Evolutionary conservation across 2,888 invertebrate species (phyloP).

Genomic region (Lasiommata megera): DNA sequence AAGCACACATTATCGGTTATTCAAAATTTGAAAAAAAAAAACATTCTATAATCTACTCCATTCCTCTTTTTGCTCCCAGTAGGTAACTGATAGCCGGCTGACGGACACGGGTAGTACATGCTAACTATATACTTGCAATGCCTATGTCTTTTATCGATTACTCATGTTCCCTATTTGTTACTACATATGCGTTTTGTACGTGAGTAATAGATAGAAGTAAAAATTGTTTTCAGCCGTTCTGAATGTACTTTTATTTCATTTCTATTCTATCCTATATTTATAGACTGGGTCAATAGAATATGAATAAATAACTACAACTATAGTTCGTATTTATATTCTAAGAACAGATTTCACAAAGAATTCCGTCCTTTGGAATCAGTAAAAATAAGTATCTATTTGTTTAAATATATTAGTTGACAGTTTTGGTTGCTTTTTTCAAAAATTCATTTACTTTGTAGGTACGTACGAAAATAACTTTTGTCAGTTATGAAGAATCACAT

Average conservation of each 20-base stretch:
- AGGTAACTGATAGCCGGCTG: conserved; percentile 15
- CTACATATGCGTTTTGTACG: conserved; percentile 46
- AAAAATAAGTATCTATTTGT: too few species aligned
- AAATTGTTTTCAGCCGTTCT: conserved; percentile 18
- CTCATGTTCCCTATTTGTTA: conserved; percentile 41
- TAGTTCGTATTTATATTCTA: too few species aligned
- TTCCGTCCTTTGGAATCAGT: too few species aligned
- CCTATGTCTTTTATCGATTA: conserved; percentile 53
- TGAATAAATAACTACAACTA: too few species aligned
- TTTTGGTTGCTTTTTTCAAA: too few species aligned
- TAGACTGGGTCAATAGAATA: conserved; percentile 39
- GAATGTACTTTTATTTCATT: conserved; percentile 45
- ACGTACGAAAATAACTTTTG: too few species aligned
- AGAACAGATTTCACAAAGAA: too few species aligned
- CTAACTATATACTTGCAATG: conserved; percentile 39
- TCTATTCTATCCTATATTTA: conserved; percentile 35
- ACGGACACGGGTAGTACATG: conserved; percentile 33
- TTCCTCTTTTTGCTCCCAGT: conserved; percentile 18
- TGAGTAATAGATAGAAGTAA: conserved; percentile 42
- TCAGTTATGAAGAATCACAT: too few species aligned
- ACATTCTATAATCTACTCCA: conserved; percentile 13
- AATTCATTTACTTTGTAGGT: too few species aligned
- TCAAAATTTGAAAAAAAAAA: too few species aligned
- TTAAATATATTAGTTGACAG: too few species aligned
- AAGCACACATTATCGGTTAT: too few species aligned